Percentiles rank a stretch among this genome's conserved stretches.
These are phyloP conservation scores for Deilephila porcellus DNA, from an alignment of 2,888 invertebrate genomes.

Conservation along the genomic window DNA sequence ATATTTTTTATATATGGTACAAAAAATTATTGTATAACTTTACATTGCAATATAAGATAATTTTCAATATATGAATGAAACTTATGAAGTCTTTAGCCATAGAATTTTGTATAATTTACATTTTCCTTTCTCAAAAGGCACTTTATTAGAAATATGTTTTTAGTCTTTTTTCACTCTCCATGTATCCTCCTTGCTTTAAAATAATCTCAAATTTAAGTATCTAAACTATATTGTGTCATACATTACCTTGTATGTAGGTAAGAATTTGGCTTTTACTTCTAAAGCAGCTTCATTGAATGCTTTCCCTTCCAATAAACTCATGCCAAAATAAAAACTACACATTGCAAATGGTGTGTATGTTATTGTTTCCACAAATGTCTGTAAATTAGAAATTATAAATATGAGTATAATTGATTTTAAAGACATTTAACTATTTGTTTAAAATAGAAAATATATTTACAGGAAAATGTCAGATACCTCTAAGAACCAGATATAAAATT, in stretches of 20 bases:
- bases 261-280: slow-evolving; percentile 89
- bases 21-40: background rate
- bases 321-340: slow-evolving; percentile 90
- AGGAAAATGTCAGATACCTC: no score
- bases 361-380: slow-evolving; percentile 90
- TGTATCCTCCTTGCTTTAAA: background rate
- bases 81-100: no score
- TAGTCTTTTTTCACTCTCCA: no score
- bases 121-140: no score
- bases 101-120: no score
- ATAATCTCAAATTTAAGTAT: background rate
- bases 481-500: no score
- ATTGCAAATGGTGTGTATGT: slow-evolving; percentile 91
- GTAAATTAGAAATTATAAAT: slow-evolving; percentile 45
- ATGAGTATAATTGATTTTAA: background rate
- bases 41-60: background rate
- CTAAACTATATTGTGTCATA: background rate
- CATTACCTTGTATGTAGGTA: slow-evolving; percentile 89
- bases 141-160: no score
- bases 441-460: background rate
- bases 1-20: no score
- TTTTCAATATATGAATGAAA: background rate
- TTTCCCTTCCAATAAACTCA: slow-evolving; percentile 90
- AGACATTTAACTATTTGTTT: background rate
- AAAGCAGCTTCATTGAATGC: slow-evolving; percentile 86